Conservation (phyloP, 1,140 invertebrate species). For the Zophobas morio region DNA sequence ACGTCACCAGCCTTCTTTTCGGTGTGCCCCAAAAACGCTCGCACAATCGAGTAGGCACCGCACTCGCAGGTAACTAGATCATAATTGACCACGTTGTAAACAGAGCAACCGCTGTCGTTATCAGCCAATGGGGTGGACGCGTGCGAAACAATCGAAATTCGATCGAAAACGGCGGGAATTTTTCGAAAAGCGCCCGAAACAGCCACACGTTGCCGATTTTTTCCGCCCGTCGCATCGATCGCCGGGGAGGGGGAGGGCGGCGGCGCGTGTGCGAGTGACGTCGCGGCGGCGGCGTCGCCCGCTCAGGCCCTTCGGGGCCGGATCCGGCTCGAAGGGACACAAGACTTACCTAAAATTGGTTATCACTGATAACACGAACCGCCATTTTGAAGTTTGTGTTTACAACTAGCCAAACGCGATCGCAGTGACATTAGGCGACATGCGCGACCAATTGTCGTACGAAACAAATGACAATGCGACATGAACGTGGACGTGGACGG, state of each 20-base stretch:
- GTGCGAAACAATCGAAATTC: background rate
- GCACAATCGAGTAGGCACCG: background rate
- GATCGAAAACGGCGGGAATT: slow-evolving; percentile 9
- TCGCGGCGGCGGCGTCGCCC: slow-evolving; percentile 1
- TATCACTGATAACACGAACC: slow-evolving; percentile 42
- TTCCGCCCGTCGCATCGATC: background rate
- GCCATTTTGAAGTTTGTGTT: slow-evolving; percentile 41
- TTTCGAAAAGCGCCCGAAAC: slow-evolving; percentile 9
- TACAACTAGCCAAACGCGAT: slow-evolving; percentile 16
- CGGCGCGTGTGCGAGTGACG: slow-evolving; percentile 3
- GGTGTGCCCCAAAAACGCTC: background rate
- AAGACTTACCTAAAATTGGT: slow-evolving; percentile 20
- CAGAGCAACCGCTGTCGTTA: background rate
- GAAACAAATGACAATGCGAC: slow-evolving; percentile 27
- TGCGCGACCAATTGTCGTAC: slow-evolving; percentile 38
- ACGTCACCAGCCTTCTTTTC: slow-evolving; percentile 6
- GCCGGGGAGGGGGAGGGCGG: background rate
- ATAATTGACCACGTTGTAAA: slow-evolving; percentile 13
- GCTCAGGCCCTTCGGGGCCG: background rate
- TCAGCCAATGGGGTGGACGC: background rate
- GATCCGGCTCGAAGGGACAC: background rate
- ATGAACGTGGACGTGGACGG: background rate
- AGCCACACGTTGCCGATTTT: slow-evolving; percentile 5
- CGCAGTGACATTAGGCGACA: slow-evolving; percentile 27
- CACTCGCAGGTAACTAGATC: slow-evolving; percentile 14